Percentiles rank a stretch among this genome's conserved stretches.
Evolutionary conservation across 2,797 vertebrate genomes (phyloP).

Genomic region (Potorous gilbertii): DNA sequence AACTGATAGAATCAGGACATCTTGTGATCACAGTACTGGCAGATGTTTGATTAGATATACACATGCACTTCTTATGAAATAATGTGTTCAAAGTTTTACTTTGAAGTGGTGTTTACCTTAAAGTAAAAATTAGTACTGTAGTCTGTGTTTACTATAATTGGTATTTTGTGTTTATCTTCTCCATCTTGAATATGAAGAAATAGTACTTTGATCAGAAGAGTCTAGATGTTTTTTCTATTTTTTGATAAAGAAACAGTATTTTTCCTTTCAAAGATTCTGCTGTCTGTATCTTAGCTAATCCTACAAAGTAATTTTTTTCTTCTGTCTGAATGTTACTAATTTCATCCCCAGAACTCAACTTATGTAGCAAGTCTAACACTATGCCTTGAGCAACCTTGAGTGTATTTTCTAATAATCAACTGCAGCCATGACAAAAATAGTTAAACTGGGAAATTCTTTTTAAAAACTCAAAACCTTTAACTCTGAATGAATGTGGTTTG

Average conservation of each 20-base stretch:
- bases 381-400: neutral
- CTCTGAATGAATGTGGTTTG: no score
- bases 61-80: neutral
- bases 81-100: neutral
- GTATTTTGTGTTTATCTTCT: neutral
- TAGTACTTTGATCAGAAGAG: neutral
- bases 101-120: neutral
- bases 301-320: neutral
- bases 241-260: neutral
- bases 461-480: neutral
- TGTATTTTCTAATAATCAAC: neutral
- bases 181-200: neutral
- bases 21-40: neutral
- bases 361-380: neutral
- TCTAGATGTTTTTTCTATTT: neutral
- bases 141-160: neutral
- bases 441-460: neutral
- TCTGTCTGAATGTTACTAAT: neutral
- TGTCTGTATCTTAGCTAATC: no score
- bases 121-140: neutral
- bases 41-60: neutral
- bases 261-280: neutral
- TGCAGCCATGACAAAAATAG: neutral
- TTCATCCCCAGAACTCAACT: neutral
- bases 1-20: neutral